Conservation (phyloP, 2,797 vertebrate species). For the Linurgus olivaceus region DNA sequence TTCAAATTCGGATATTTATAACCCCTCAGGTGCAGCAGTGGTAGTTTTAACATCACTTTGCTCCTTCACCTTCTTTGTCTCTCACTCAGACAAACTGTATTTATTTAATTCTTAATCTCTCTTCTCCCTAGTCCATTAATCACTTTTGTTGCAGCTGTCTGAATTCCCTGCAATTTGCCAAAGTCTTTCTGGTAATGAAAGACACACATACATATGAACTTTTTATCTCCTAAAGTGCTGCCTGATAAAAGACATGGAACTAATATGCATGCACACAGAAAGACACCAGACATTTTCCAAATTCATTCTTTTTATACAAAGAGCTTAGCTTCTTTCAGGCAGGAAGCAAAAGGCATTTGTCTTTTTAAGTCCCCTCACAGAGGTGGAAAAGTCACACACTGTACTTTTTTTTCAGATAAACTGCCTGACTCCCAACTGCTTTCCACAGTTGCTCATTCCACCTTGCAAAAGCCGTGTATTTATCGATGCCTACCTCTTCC, state of each 20-base stretch:
- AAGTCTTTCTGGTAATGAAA: not conserved
- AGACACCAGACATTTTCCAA: not conserved
- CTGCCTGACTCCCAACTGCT: not conserved
- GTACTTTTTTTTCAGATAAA: not conserved
- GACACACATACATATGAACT: not conserved
- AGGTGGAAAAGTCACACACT: not conserved
- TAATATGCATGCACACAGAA: not conserved
- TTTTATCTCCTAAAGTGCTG: not conserved
- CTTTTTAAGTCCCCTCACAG: not conserved
- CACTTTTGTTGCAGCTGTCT: not conserved
- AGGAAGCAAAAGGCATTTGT: slow-evolving; percentile 34
- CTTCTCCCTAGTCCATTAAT: not conserved
- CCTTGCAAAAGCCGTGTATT: not conserved
- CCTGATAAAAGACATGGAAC: not conserved
- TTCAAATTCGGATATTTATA: not conserved
- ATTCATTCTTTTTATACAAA: not conserved
- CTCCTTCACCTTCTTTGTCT: not conserved
- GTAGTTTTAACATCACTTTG: not conserved
- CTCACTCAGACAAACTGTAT: not conserved
- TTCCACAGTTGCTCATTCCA: not conserved
- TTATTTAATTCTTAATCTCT: not conserved
- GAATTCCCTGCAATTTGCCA: not conserved
- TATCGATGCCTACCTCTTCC: not conserved
- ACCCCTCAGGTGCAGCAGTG: not conserved
- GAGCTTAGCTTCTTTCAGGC: not conserved